phyloP scores from a whole-genome alignment of 2,888 invertebrate species.

The Ochlodes sylvanus region DNA sequence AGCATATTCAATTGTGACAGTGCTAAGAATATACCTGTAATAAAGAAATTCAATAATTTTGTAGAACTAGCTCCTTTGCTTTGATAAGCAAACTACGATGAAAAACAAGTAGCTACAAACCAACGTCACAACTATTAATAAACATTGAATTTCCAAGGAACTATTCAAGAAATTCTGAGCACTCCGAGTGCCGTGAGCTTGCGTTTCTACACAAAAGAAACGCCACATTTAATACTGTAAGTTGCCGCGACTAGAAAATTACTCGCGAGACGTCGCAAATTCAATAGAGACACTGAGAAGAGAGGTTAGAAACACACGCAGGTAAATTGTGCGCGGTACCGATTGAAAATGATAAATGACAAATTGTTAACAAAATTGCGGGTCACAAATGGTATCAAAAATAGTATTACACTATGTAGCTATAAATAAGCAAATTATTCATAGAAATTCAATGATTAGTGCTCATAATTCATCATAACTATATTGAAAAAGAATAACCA shows the following conservation, averaged over 20 bases:
- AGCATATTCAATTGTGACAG: too few species aligned
- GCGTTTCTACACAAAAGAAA: conserved; percentile 58
- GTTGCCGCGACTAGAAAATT: conserved; percentile 70
- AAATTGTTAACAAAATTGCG: too few species aligned
- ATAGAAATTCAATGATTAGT: too few species aligned
- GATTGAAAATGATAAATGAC: background rate
- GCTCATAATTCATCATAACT: too few species aligned
- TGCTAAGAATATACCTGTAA: too few species aligned
- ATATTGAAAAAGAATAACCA: too few species aligned
- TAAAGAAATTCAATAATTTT: background rate
- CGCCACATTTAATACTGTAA: conserved; percentile 58
- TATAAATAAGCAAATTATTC: too few species aligned
- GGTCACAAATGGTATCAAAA: too few species aligned
- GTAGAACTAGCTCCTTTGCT: background rate
- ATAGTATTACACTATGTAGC: too few species aligned
- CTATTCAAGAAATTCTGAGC: conserved; percentile 53
- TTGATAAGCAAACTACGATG: background rate
- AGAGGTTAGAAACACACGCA: conserved; percentile 51
- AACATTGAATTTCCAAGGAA: conserved; percentile 27
- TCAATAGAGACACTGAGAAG: conserved; percentile 68
- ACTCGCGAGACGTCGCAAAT: conserved; percentile 73
- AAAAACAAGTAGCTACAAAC: background rate
- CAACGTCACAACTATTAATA: conserved; percentile 3
- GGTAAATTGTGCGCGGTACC: conserved; percentile 25
- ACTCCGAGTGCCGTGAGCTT: conserved; percentile 50